Evolutionary conservation across 2,113 vertebrate genomes (phyloP), one percentile per base, ranked within the genome.

Genomic region (Dermatemys mawii): DNA sequence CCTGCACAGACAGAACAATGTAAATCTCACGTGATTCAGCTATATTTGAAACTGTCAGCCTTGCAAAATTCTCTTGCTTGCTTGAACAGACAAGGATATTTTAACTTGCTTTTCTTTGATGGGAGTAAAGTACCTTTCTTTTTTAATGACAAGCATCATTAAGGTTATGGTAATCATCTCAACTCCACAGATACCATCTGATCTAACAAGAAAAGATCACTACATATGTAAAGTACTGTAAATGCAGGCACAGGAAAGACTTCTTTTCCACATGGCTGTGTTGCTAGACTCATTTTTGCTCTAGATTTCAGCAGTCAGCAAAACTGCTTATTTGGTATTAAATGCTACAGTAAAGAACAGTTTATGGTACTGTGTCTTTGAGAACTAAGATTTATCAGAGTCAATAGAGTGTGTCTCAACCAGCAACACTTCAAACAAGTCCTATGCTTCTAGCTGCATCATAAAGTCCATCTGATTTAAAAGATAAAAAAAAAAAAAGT

Each of bases 291-390:
- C 16, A 76, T 88, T 90, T 81, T 92, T 87, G 78, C 87, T 46
- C 75, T 87, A 8, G 0, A 1, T 85, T 90, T 48, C 2, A 4
- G 80, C 80, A 93, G 76, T 78, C 79, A 94, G 84, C 92, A 93
- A 95, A 96, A 91, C 67, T 7, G 88, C 86, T 90, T 89, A 55
- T 26, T 90, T 93, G 89, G 35, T 63, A 82, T 24, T 91, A 84
- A 92, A 84, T 70, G 63, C 87, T 87, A 91, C 51, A 89, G 51
- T 46, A 50, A 94, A 87, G 81, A 87, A 90, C 90, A 91, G 81
- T 92, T 96, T 87, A 87, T 35, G 54, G 57, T 79, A n/a, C 5
- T 60, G 54, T 85, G 44, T 81, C 91, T 83, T 3, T 86, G 81
- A 91, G 48, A 91, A 88, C 51, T 81, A 85, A 94, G 79, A 88